Evolutionary conservation across 92 coral and sea anemone genomes (phyloP), one percentile per base, ranked within the genome.

Genomic region (Anthopleura xanthogrammica): DNA sequence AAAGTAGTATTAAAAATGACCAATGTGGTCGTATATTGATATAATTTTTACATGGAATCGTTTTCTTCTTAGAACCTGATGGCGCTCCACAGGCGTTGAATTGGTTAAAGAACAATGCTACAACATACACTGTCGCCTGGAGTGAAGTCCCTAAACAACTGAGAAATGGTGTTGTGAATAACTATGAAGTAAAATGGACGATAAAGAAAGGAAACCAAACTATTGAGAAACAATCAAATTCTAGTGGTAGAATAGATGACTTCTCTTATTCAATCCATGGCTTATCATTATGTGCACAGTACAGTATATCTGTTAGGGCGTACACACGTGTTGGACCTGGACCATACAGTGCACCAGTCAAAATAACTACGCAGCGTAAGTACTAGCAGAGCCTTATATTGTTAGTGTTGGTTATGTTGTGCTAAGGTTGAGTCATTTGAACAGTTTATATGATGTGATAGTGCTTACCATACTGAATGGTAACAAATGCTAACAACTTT

Each of bases 281-380:
- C 12, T 71, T 93, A 52, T 20, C 23, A 70, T 5, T 77, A 5
- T 87, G 90, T 75, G 76, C 81, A 65, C 9, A n/a, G 46, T 93
- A 93, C 86, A 77, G 74, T 12, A 75, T 93, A 12, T 46, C 43
- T 24, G 90, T 93, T 36, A 83, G 86, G 64, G 94, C 94, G 9
- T 80, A 80, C 72, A 90, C 92, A 24, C 40, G 72, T 3, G 70
- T 79, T 56, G 94, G 97, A 2, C 74, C 77, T 2, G 97, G 97
- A 50, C 83, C 85, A 13, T 90, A 79, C 74, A 82, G 93, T 48
- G 12, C 43, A 46, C 56, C 80, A 3, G 16, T 36, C 20, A 9
- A 40, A 52, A 86, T 83, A 43, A 43, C 58, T 0, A 83, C 88
- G 7, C 79, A 76, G n/a, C 89, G 92, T 89, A 85, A 55, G 88